Conservation (phyloP, 64 coral and sea anemone species). For the Dendrophyllia cribrosa region DNA sequence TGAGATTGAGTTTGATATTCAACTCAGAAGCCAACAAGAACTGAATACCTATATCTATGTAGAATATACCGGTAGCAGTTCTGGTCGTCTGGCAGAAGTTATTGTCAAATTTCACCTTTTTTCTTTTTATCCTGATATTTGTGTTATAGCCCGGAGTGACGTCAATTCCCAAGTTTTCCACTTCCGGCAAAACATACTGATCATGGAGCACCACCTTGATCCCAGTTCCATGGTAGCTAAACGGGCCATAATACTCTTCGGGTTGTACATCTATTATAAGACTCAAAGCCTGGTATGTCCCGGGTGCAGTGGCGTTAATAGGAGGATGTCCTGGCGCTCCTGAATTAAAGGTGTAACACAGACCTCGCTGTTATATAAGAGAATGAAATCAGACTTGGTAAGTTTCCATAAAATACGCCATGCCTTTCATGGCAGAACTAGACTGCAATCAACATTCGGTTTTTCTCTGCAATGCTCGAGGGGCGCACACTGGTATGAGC, state of each 20-base stretch:
- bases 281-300: not conserved
- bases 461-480: too few species aligned
- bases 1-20: too few species aligned
- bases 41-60: too few species aligned
- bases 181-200: not conserved
- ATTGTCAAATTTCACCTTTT: constrained; percentile 36
- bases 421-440: too few species aligned
- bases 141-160: constrained; percentile 37
- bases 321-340: not conserved
- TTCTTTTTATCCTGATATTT: constrained; percentile 38
- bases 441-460: too few species aligned
- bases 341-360: constrained; percentile 62
- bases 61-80: too few species aligned
- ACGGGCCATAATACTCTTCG: constrained; percentile 51
- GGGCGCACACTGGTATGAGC: too few species aligned
- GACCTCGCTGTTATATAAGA: constrained; percentile 19
- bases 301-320: not conserved
- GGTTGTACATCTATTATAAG: constrained; percentile 32
- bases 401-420: not conserved
- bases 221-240: constrained; percentile 37
- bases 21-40: too few species aligned
- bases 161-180: constrained; percentile 12
- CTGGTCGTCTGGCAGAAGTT: too few species aligned
- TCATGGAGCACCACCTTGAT: constrained; percentile 43
- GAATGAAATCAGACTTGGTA: not conserved